Evolutionary conservation across 2,888 invertebrate species (phyloP).

Genomic region (Agonum fuliginosum): DNA sequence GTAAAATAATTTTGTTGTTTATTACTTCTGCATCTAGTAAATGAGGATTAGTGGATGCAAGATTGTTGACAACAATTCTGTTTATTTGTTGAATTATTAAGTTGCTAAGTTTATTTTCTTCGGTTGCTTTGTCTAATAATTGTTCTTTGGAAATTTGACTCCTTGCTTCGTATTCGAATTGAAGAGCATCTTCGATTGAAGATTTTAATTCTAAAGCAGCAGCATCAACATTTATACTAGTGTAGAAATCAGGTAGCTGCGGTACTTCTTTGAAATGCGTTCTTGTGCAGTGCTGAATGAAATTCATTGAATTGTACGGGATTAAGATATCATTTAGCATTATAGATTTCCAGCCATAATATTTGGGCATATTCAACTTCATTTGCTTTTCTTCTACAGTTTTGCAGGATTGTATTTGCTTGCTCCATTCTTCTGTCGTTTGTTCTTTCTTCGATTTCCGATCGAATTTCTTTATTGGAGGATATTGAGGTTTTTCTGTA

Average conservation of each 20-base stretch:
- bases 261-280: constrained; percentile 80
- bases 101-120: constrained; percentile 74
- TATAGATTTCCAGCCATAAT: constrained; percentile 84
- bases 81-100: constrained; percentile 81
- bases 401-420: constrained; percentile 78
- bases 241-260: constrained; percentile 75
- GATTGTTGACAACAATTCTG: constrained; percentile 78
- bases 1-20: constrained; percentile 1
- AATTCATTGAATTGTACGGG: constrained; percentile 82
- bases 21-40: constrained; percentile 78
- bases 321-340: constrained; percentile 77
- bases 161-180: constrained; percentile 76
- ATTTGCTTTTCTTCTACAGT: constrained; percentile 91
- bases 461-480: constrained; percentile 79
- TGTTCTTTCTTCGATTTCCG: constrained; percentile 73
- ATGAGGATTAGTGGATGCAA: constrained; percentile 78
- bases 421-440: constrained; percentile 73
- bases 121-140: constrained; percentile 66
- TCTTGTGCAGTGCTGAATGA: constrained; percentile 85
- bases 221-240: constrained; percentile 72
- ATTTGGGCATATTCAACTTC: constrained; percentile 87
- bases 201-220: constrained; percentile 75
- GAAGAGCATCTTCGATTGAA: constrained; percentile 79
- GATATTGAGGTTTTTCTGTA: constrained; percentile 74
- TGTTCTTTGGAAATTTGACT: constrained; percentile 65